These are phyloP conservation scores for Bubalus kerabau DNA, from an alignment of 2,113 vertebrate genomes.

Conservation along the genomic window DNA sequence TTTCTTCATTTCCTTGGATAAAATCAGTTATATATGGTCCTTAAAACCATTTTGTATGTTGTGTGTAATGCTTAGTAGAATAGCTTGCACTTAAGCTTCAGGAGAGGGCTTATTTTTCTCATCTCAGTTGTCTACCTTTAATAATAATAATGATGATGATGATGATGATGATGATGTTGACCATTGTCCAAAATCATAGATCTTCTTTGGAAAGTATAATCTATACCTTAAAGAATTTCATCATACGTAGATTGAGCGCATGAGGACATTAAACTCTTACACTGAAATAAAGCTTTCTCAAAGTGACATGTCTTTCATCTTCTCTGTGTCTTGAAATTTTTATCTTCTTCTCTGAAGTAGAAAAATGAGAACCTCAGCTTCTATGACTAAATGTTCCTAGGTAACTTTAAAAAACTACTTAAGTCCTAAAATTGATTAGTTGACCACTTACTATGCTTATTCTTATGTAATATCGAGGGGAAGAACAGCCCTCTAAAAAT, in stretches of 20 bases:
- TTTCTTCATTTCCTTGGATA: background rate
- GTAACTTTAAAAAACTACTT: background rate
- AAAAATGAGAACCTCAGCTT: conserved; percentile 27
- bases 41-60: background rate
- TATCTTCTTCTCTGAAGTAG: background rate
- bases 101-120: background rate
- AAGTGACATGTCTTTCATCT: background rate
- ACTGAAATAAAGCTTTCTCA: background rate
- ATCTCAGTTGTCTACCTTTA: background rate
- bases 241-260: background rate
- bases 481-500: background rate
- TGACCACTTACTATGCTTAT: conserved; percentile 22
- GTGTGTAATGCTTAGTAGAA: background rate
- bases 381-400: background rate
- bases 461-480: background rate
- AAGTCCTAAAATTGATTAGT: background rate
- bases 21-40: background rate
- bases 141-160: background rate
- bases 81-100: background rate
- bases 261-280: background rate
- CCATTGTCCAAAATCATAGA: background rate
- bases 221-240: background rate
- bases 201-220: background rate
- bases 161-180: background rate
- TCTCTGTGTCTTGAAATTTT: background rate